Conservation (phyloP, 2,888 invertebrate genomes). For the Drosophila borborema region DNA sequence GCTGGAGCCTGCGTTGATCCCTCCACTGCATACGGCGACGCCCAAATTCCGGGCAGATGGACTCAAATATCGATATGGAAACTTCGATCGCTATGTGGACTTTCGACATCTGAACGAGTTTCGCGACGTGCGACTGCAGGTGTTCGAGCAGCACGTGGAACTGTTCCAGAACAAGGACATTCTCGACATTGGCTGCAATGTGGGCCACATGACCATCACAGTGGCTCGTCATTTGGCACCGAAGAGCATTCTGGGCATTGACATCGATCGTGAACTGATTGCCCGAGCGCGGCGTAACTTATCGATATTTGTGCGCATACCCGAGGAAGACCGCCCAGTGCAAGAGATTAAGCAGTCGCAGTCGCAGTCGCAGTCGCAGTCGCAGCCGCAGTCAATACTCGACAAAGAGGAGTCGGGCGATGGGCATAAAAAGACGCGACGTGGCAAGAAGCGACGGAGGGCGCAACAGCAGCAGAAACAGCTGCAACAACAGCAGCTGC, state of each 20-base stretch:
- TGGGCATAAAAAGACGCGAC: conserved; percentile 63
- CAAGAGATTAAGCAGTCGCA: conserved; percentile 34
- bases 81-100: conserved; percentile 98
- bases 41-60: conserved; percentile 90
- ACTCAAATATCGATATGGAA: conserved; percentile 95
- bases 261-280: conserved; percentile 96
- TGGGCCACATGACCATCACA: conserved; percentile 96
- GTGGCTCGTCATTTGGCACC: conserved; percentile 95
- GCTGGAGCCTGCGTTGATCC: conserved; percentile 66
- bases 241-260: conserved; percentile 94
- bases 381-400: background rate
- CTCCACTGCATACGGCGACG: conserved; percentile 59
- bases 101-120: conserved; percentile 94
- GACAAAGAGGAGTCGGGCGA: conserved; percentile 29
- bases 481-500: background rate
- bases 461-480: conserved; percentile 27
- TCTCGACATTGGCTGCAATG: conserved; percentile 98
- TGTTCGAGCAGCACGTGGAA: conserved; percentile 91
- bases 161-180: conserved; percentile 96
- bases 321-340: conserved; percentile 49
- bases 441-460: conserved; percentile 65
- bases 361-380: conserved; percentile 15
- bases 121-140: conserved; percentile 93
- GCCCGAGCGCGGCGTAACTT: conserved; percentile 85
- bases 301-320: conserved; percentile 83